Conservation (phyloP, 2,113 vertebrate genomes). For the Monarcha castaneiventris region DNA sequence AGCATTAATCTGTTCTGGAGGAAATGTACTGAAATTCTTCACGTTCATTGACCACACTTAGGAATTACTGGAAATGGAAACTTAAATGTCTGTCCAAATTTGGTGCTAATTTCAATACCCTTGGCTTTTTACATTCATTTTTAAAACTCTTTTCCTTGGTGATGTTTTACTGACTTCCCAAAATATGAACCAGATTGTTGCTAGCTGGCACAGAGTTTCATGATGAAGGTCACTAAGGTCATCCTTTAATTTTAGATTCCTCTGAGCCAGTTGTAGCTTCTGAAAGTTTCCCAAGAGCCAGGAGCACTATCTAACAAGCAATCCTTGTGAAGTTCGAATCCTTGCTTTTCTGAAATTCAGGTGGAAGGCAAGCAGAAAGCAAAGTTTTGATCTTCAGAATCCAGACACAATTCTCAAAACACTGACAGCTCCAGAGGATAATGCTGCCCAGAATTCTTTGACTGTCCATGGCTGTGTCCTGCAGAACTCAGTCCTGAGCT, state of each 20-base stretch:
- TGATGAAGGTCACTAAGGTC: conserved; percentile 1
- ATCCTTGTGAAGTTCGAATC: not conserved
- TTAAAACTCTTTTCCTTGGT: not conserved
- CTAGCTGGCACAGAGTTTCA: not conserved
- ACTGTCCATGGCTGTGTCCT: not conserved
- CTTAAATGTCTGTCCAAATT: not conserved
- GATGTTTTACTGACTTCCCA: conserved; percentile 5
- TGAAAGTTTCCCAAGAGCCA: not conserved
- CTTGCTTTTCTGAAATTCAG: conserved; percentile 10
- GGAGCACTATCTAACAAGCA: conserved; percentile 25
- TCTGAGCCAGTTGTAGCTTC: not conserved
- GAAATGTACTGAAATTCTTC: conserved; percentile 27
- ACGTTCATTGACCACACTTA: not conserved
- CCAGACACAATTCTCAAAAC: not conserved
- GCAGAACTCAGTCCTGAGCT: not conserved
- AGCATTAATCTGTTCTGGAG: conserved; percentile 22
- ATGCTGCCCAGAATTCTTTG: not conserved
- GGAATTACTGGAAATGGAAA: conserved; percentile 10
- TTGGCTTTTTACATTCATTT: conserved; percentile 3
- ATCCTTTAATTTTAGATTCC: conserved; percentile 13
- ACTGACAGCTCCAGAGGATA: not conserved
- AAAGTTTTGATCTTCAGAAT: conserved; percentile 21
- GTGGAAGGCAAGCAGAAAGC: conserved; percentile 1
- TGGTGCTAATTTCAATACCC: not conserved
- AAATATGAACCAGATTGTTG: not conserved